These are phyloP conservation scores for Gnathonemus longibarbis DNA, from an alignment of 2,113 vertebrate species.

Conservation along the genomic window DNA sequence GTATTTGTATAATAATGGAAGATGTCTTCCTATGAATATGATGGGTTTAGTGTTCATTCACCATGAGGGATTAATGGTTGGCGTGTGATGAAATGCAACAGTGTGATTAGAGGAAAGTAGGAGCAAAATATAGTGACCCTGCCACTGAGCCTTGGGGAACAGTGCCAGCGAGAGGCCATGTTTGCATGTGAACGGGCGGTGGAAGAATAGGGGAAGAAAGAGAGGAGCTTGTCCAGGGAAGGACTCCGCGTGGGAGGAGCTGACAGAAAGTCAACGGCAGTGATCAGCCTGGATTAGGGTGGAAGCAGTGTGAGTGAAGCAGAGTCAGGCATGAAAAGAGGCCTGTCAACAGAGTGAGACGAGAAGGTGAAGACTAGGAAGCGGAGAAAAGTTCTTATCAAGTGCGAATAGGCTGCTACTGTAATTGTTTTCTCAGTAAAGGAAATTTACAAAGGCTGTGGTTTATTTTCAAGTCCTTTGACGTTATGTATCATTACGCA, in stretches of 20 bases:
- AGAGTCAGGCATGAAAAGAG: not conserved
- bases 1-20: not conserved
- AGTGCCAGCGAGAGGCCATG: not conserved
- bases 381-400: not conserved
- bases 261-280: slow-evolving; percentile 9
- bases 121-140: not conserved
- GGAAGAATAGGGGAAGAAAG: not conserved
- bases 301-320: not conserved
- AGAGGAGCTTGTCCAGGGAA: not conserved
- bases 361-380: not conserved
- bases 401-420: not conserved
- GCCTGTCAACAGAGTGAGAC: not conserved
- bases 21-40: not conserved
- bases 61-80: not conserved
- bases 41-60: not conserved
- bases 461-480: not conserved
- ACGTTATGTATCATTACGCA: not conserved
- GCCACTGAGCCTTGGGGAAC: not conserved
- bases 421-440: not conserved
- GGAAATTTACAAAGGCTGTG: not conserved
- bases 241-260: not conserved
- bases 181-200: not conserved
- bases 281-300: not conserved
- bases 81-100: not conserved
- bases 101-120: not conserved